Percentiles rank a stretch among this genome's conserved stretches.
phyloP scores from a whole-genome alignment of 2,113 vertebrate species.

The Barbus barbus region DNA sequence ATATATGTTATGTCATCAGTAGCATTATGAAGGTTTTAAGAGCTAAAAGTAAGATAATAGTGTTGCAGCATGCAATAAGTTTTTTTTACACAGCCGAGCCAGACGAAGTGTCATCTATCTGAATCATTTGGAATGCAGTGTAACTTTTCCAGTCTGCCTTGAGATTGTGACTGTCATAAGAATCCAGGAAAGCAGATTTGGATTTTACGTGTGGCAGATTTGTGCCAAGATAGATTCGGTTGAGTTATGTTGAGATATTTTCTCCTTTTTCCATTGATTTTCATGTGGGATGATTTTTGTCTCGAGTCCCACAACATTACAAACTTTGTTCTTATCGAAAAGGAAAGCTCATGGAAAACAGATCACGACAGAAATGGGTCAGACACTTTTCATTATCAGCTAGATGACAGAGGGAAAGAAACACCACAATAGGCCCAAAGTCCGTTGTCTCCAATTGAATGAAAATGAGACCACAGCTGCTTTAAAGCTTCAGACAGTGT shows the following conservation, averaged over 20 bases:
- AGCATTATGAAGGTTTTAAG: neutral
- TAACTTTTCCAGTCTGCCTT: constrained; percentile 15
- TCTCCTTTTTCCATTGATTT: neutral
- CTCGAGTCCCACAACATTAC: neutral
- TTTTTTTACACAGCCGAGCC: constrained; percentile 23
- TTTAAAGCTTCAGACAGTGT: constrained; percentile 12
- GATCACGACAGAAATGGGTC: constrained; percentile 46
- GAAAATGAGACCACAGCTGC: neutral
- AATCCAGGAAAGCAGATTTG: neutral
- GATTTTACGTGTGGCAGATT: neutral
- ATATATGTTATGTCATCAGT: constrained; percentile 33
- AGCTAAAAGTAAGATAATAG: neutral
- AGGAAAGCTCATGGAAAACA: constrained; percentile 12
- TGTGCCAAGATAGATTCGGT: constrained; percentile 7
- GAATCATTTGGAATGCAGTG: constrained; percentile 16
- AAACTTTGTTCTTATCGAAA: neutral
- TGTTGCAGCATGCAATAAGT: constrained; percentile 31
- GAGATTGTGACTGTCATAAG: neutral
- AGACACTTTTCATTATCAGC: constrained; percentile 43
- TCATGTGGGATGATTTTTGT: constrained; percentile 9
- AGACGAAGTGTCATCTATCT: constrained; percentile 1
- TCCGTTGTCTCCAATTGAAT: constrained; percentile 13
- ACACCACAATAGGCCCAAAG: neutral
- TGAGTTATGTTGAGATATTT: neutral
- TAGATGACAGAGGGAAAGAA: neutral